Evolutionary conservation across 2,113 vertebrate species (phyloP).

Genomic region (Larimichthys crocea): DNA sequence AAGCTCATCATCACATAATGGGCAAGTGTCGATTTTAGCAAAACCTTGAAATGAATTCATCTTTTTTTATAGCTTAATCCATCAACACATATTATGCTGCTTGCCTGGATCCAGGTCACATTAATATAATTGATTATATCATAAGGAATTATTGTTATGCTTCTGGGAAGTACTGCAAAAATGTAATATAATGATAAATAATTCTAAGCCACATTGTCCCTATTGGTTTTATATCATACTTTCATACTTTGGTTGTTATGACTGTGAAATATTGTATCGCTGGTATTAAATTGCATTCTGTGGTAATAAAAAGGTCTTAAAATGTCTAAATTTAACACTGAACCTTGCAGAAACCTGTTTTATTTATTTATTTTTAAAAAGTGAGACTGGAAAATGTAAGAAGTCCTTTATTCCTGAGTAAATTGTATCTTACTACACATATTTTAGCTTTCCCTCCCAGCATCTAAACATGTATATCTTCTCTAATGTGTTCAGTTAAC

Average conservation of each 20-base stretch:
- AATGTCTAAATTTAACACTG: not conserved
- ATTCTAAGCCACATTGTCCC: not conserved
- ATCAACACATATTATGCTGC: not conserved
- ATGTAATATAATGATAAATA: not conserved
- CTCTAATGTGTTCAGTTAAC: not conserved
- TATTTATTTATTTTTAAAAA: not conserved
- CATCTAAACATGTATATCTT: not conserved
- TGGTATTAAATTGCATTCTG: not conserved
- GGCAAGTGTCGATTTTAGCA: not conserved
- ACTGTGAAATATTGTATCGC: not conserved
- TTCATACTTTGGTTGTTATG: not conserved
- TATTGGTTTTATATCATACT: not conserved
- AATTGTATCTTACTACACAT: not conserved
- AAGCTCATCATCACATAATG: not conserved
- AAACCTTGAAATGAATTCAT: not conserved
- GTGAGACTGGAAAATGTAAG: not conserved
- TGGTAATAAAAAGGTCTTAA: not conserved
- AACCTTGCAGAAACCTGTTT: not conserved
- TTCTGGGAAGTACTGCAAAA: not conserved
- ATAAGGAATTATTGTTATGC: not conserved
- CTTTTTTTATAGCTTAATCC: not conserved
- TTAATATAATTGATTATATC: not conserved
- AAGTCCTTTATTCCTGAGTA: not conserved
- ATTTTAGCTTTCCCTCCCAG: not conserved
- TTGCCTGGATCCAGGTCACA: not conserved